Percentiles rank a stretch among this genome's conserved stretches.
These are phyloP conservation scores for Acronicta leporina DNA, from an alignment of 2,888 invertebrate species.

Conservation along the genomic window DNA sequence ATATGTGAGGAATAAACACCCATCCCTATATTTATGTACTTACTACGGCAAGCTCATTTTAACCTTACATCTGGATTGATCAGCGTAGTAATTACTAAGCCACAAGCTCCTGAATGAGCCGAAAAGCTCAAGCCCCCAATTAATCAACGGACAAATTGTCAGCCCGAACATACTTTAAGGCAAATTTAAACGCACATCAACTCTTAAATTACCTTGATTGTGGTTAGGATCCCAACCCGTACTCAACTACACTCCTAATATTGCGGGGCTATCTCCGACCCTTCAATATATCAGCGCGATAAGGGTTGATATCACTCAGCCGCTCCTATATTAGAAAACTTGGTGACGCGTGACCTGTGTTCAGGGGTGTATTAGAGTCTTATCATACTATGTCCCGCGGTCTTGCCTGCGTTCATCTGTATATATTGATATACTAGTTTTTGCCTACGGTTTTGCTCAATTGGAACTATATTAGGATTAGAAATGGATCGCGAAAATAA, in stretches of 20 bases:
- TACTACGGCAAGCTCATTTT: too few relatives aligned
- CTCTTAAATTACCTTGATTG: background rate
- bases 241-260: slow-evolving; percentile 21
- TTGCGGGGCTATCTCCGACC: slow-evolving; percentile 39
- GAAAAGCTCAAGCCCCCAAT: background rate
- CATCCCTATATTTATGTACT: too few relatives aligned
- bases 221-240: background rate
- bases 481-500: too few relatives aligned
- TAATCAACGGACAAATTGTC: background rate
- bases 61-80: too few relatives aligned
- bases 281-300: slow-evolving; percentile 53
- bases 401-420: too few relatives aligned
- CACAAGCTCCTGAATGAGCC: background rate
- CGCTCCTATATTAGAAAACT: slow-evolving; percentile 58
- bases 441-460: too few relatives aligned
- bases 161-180: background rate
- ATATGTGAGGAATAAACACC: too few relatives aligned
- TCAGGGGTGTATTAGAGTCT: slow-evolving; percentile 31
- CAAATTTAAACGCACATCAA: background rate
- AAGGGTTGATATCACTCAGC: slow-evolving; percentile 47
- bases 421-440: too few relatives aligned
- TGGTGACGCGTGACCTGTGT: slow-evolving; percentile 47
- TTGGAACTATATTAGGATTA: too few relatives aligned
- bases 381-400: slow-evolving; percentile 1
- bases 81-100: too few relatives aligned